Percentiles rank a stretch among this genome's conserved stretches.
phyloP scores from a whole-genome alignment of 2,797 vertebrate genomes.

The Sebastes hubbsi region DNA sequence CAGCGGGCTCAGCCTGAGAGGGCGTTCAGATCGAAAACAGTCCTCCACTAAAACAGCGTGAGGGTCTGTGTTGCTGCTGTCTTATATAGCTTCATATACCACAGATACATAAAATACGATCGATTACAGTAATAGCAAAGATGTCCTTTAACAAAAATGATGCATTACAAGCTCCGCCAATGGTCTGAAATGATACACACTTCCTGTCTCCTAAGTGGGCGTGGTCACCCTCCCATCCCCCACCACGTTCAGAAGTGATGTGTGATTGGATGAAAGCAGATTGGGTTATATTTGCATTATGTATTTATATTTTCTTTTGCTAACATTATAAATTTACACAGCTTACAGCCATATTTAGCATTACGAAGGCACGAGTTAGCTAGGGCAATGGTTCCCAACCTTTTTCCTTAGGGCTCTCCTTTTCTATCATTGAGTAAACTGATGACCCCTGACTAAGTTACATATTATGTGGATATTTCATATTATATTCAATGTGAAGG shows the following conservation, averaged over 20 bases:
- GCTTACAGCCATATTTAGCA: no score
- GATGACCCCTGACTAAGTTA: no score
- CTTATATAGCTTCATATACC: neutral
- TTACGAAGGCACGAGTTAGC: no score
- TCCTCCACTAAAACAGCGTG: neutral
- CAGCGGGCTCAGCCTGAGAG: neutral
- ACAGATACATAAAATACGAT: neutral
- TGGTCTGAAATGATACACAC: neutral
- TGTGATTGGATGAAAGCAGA: neutral
- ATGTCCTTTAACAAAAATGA: neutral
- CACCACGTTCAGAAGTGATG: neutral
- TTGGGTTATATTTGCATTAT: neutral
- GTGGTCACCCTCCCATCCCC: neutral
- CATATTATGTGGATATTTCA: no score
- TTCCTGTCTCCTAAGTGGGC: neutral
- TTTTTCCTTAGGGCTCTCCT: no score
- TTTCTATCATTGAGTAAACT: no score
- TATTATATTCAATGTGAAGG: no score
- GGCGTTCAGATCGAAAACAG: neutral
- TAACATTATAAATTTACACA: neutral
- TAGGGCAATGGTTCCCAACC: no score
- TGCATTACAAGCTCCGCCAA: neutral
- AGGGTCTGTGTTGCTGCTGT: neutral
- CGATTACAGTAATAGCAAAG: neutral
- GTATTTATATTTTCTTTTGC: neutral